Conservation (phyloP, 2,113 vertebrate genomes). For the Serilophus lunatus region DNA sequence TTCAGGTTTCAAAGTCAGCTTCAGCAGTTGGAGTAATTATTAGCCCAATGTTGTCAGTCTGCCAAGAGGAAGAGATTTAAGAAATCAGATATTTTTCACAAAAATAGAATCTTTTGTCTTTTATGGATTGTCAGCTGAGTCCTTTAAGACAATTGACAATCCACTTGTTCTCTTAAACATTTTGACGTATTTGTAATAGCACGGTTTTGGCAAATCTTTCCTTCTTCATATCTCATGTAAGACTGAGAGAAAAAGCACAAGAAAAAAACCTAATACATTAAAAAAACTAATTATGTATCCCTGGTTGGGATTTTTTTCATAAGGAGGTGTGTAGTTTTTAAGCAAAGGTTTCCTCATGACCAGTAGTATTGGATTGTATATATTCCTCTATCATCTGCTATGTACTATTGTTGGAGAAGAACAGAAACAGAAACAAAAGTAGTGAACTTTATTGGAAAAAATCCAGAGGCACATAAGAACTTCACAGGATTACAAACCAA, state of each 20-base stretch:
- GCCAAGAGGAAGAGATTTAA: neutral
- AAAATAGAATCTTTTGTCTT: neutral
- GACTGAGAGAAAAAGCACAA: neutral
- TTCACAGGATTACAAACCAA: neutral
- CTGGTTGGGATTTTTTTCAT: neutral
- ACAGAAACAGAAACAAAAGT: neutral
- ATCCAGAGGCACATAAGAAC: neutral
- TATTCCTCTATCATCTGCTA: neutral
- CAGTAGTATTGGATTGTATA: neutral
- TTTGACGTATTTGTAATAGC: neutral
- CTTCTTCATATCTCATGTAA: neutral
- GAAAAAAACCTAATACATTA: neutral
- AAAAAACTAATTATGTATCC: neutral
- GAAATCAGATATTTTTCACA: neutral
- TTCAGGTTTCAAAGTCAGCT: slow-evolving; percentile 19
- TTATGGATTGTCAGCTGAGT: neutral
- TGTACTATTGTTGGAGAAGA: neutral
- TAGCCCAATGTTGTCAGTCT: neutral
- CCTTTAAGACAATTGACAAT: neutral
- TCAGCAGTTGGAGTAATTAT: neutral
- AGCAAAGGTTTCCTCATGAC: neutral
- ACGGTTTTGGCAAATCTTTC: slow-evolving; percentile 9
- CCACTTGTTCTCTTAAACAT: neutral
- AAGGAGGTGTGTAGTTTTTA: neutral
- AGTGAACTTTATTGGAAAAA: neutral